Conservation (phyloP, 2,797 vertebrate species). For the Hydrolagus colliei region DNA sequence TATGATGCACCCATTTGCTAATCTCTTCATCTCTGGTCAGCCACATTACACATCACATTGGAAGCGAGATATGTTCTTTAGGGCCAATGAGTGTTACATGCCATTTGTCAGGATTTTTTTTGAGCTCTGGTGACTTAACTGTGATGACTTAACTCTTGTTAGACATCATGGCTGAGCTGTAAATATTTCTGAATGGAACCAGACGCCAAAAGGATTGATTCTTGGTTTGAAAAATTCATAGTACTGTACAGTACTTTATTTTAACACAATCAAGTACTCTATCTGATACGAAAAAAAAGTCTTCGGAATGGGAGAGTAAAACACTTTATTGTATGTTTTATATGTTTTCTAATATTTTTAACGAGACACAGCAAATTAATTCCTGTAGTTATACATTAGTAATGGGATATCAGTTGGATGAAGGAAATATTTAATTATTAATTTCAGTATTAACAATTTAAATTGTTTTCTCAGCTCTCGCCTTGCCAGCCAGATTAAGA, state of each 20-base stretch:
- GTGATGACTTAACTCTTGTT: background rate
- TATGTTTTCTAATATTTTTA: background rate
- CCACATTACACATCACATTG: conserved; percentile 21
- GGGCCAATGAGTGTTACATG: background rate
- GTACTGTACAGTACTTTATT: background rate
- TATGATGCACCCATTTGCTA: conserved; percentile 28
- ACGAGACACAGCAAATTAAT: background rate
- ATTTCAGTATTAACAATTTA: background rate
- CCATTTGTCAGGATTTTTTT: conserved; percentile 15
- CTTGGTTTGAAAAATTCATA: background rate
- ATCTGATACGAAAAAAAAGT: background rate
- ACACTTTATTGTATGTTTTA: no score
- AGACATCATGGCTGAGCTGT: background rate
- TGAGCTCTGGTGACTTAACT: background rate
- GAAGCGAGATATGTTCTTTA: conserved; percentile 4
- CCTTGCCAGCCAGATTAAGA: background rate
- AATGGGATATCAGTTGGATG: background rate
- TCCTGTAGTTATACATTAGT: background rate
- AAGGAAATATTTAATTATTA: background rate
- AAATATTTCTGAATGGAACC: background rate
- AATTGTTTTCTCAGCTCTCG: background rate
- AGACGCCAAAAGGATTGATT: background rate
- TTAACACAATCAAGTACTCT: background rate
- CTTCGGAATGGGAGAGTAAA: background rate
- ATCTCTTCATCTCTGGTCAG: conserved; percentile 30